Base-by-base conservation (phyloP, 2,797 vertebrate species). In the Eleutherodactylus coqui region DNA sequence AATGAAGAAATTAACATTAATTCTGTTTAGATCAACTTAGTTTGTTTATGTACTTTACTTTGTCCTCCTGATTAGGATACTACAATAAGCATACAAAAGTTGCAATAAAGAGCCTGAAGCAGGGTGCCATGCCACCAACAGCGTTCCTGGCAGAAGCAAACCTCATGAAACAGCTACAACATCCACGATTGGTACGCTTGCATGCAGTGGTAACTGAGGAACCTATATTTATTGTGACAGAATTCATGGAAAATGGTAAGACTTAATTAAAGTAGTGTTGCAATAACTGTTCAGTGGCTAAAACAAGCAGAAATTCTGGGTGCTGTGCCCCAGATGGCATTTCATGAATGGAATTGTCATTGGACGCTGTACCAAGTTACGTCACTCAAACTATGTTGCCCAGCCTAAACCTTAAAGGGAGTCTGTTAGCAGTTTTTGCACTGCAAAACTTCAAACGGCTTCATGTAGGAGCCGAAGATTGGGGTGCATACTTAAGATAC, bases 191-290 rank as follows among this genome's bases (percentile, higher is more conserved):
- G 27, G 98, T 99, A 85, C 94, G 97, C 72, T 96, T 99, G 16
- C 97, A 98, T 0, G 98, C 98, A 0, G 98, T 99, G 88, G 98
- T 99, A 62, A 99, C 97, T 0, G 95, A 97, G 92, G 97, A 98
- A 90, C 98, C 98, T 64, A 99, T 99, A 91, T 98, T 92, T 88
- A 99, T 99, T 88, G 95, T 99, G 92, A 99, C 98, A 0, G 98
- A 99, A 90, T 99, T 94, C 93, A 99, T 99, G 98, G 97, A 97
- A 92, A 98, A 99, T n/a, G 98, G 98, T 99, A 91, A 91, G 96
- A 88, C n/a, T 38, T 64, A 34, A 34, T n/a, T 7, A 14, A 17
- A 34, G 14, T 62, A 36, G 17, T 19, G 32, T 36, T 36, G 14
- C 5, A 62, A 62, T 29, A 62, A 16, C 21, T 24, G 53, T 55